These are phyloP conservation scores for Hirundo rustica DNA, from an alignment of 2,797 vertebrate genomes.

Conservation along the genomic window DNA sequence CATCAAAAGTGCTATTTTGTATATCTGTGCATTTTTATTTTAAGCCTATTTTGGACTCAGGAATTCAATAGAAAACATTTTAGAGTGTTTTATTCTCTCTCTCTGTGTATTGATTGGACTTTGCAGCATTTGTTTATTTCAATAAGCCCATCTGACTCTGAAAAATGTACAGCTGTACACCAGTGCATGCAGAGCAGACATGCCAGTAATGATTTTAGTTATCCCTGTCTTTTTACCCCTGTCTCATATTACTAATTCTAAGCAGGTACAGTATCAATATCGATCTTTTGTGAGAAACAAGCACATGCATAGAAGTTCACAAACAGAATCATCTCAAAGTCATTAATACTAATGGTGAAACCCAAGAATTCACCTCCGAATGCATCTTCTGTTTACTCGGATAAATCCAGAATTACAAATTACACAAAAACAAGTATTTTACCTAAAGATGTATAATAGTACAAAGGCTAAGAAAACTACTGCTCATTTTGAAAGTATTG, in stretches of 20 bases:
- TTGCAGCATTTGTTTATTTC: conserved; percentile 65
- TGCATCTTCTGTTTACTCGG: not conserved
- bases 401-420: conserved; percentile 46
- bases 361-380: conserved; percentile 13
- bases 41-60: conserved; percentile 33
- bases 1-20: conserved; percentile 45
- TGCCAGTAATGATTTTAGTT: conserved; percentile 58
- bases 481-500: conserved; percentile 16
- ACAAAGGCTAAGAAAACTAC: conserved; percentile 1
- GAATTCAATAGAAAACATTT: conserved; percentile 54
- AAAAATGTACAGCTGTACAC: conserved; percentile 51
- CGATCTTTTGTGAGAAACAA: conserved; percentile 39
- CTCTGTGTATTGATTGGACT: conserved; percentile 45
- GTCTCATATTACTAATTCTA: conserved; percentile 59
- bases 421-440: conserved; percentile 43
- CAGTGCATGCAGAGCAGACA: conserved; percentile 24
- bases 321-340: conserved; percentile 37
- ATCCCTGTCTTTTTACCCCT: not conserved
- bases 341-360: conserved; percentile 38
- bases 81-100: conserved; percentile 47
- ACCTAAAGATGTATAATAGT: conserved; percentile 24
- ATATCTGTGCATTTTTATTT: conserved; percentile 58
- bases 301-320: conserved; percentile 27
- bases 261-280: conserved; percentile 60
- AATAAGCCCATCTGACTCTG: conserved; percentile 58